A percentile compares a stretch with the other conserved stretches of the same genome.
These are phyloP conservation scores for Hyphantria cunea DNA, from an alignment of 1,140 invertebrate genomes.

Conservation along the genomic window DNA sequence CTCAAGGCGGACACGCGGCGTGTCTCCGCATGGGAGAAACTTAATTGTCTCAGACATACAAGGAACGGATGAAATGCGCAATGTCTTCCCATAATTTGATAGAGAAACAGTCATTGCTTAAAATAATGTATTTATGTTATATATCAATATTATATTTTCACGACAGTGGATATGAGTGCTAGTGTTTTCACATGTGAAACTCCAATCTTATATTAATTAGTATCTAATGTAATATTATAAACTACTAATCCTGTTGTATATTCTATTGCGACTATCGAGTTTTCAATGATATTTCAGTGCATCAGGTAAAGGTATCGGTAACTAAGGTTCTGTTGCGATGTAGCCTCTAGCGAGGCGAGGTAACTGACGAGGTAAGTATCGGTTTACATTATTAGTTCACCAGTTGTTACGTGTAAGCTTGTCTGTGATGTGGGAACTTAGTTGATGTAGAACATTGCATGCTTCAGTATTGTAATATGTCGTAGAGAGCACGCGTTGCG, in stretches of 20 bases:
- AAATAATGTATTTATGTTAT: constrained; percentile 74
- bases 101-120: constrained; percentile 75
- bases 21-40: constrained; percentile 35
- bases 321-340: constrained; percentile 59
- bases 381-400: constrained; percentile 25
- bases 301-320: constrained; percentile 69
- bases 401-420: constrained; percentile 47
- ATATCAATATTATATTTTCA: constrained; percentile 75
- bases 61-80: constrained; percentile 82
- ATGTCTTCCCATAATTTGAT: constrained; percentile 81
- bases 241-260: constrained; percentile 73
- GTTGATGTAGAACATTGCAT: constrained; percentile 57
- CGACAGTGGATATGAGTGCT: constrained; percentile 75
- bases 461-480: constrained; percentile 32
- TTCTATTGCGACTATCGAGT: constrained; percentile 55
- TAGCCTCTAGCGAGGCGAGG: constrained; percentile 75
- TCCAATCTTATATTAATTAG: constrained; percentile 71
- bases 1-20: background rate
- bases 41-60: constrained; percentile 68
- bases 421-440: constrained; percentile 55
- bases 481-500: constrained; percentile 26
- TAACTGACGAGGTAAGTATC: constrained; percentile 68
- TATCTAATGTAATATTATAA: constrained; percentile 78
- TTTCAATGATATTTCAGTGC: constrained; percentile 67
- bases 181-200: constrained; percentile 82